Conservation (phyloP, 2,888 invertebrate genomes). For the Callinectes sapidus region DNA sequence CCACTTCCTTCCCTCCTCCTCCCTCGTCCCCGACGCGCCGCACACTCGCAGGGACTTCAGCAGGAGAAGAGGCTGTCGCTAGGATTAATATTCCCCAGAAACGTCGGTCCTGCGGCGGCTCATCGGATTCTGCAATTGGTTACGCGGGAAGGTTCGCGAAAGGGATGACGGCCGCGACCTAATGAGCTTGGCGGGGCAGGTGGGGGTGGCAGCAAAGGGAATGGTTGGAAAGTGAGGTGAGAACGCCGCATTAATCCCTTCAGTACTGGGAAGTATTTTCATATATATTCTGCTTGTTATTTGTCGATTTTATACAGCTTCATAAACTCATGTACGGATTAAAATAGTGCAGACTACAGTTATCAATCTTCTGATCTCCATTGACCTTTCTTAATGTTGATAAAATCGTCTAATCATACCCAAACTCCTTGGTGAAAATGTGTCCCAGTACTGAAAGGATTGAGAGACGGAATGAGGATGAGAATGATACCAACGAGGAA, state of each 20-base stretch:
- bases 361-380: too few species aligned
- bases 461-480: not conserved
- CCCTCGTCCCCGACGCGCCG: not conserved
- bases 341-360: too few species aligned
- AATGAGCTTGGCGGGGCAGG: not conserved
- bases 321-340: too few species aligned
- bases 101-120: conserved; percentile 19
- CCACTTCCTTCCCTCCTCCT: not conserved
- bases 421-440: too few species aligned
- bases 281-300: too few species aligned
- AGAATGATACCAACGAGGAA: not conserved
- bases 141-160: conserved; percentile 1
- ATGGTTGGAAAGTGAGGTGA: not conserved
- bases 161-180: not conserved
- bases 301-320: too few species aligned
- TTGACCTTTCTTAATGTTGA: too few species aligned
- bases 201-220: not conserved
- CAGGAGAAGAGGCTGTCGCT: conserved; percentile 19
- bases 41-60: not conserved
- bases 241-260: not conserved
- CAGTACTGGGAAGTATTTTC: too few species aligned
- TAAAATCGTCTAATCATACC: too few species aligned
- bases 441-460: too few species aligned
- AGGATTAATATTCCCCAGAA: conserved; percentile 45
- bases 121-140: conserved; percentile 35